Base-by-base conservation (phyloP, 2,888 invertebrate species). In the Conus canariensis region DNA sequence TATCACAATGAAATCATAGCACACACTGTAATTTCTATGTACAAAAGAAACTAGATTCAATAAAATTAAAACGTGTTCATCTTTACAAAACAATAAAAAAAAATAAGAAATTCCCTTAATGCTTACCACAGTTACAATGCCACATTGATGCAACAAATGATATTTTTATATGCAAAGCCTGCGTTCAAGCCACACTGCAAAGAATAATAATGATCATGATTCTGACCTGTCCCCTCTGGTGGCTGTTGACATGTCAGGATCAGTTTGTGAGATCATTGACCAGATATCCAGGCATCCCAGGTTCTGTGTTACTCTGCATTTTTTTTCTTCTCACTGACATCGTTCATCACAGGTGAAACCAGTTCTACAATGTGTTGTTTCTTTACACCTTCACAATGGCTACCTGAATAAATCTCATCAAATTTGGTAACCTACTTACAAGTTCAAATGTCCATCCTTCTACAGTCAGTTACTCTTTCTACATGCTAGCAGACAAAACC, bases 1-100 rank as follows among this genome's bases (percentile, higher is more conserved):
- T 83, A 83, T 83, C 82, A 83, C 82, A 83, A 22, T 83, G 10
- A 83, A n/a, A 77, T 12, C 30, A 77, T 16, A 83, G 10, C 80
- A 80, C 1, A 30, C 14, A 9, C 30, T 30, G 56, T 83, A 83
- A 56, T 56, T 83, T 56, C 82, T 83, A 58, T 58, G 58, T 9
- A 14, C 25, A 30, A 30, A 83, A 83, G 6, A 56, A 58, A 83
- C 56, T 7, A 8, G 58, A 9, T 22, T 56, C 6, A 56, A 83
- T 58, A 83, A 83, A 83, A 22, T 83, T n/a, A 83, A 58, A 83
- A 19, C 58, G 6, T 58, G 22, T 19, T 83, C 12, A 80, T 80
- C 58, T 83, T 56, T 83, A 83, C 82, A 83, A 83, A 83, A 56
- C 58, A 83, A 8, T 6, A 56, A 30, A 80, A 30, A 80, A 22